These are phyloP conservation scores for Hydractinia echinata DNA, from an alignment of 30 jellyfish, hydroid and myxozoan species.

Conservation along the genomic window DNA sequence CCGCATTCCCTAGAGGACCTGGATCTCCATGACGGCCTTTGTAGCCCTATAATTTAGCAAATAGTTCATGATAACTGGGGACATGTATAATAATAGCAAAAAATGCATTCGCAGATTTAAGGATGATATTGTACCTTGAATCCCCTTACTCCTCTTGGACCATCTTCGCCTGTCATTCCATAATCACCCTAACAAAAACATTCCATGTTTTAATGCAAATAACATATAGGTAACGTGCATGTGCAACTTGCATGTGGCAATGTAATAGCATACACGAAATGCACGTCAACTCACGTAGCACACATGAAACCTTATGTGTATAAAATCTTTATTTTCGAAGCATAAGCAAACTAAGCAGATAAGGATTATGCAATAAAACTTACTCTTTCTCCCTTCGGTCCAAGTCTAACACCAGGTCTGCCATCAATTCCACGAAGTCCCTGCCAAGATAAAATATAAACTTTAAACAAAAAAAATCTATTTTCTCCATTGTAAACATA, in stretches of 20 bases:
- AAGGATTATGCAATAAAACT: too few species aligned
- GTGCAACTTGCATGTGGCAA: too few species aligned
- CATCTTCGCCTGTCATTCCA: constrained; percentile 10
- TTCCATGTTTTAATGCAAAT: too few species aligned
- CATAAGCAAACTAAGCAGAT: too few species aligned
- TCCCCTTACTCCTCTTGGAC: not conserved
- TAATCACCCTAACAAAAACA: not conserved
- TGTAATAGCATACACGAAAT: too few species aligned
- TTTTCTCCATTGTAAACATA: not conserved
- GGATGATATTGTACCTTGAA: not conserved
- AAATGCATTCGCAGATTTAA: not conserved
- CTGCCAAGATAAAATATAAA: not conserved
- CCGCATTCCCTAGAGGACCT: not conserved
- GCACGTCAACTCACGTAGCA: too few species aligned
- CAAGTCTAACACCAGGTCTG: constrained; percentile 34
- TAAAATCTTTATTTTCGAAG: too few species aligned
- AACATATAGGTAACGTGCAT: too few species aligned
- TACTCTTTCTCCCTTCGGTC: constrained; percentile 39
- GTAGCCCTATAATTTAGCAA: constrained; percentile 3
- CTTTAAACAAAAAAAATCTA: not conserved
- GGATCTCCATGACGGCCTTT: constrained; percentile 13
- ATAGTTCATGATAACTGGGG: not conserved
- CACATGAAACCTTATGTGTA: too few species aligned
- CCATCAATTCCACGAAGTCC: constrained; percentile 50
- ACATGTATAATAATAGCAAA: not conserved